A percentile compares a stretch with the other conserved stretches of the same genome.
These are phyloP conservation scores for Drosophila pallidifrons DNA, from an alignment of 1,140 invertebrate genomes.

Conservation along the genomic window DNA sequence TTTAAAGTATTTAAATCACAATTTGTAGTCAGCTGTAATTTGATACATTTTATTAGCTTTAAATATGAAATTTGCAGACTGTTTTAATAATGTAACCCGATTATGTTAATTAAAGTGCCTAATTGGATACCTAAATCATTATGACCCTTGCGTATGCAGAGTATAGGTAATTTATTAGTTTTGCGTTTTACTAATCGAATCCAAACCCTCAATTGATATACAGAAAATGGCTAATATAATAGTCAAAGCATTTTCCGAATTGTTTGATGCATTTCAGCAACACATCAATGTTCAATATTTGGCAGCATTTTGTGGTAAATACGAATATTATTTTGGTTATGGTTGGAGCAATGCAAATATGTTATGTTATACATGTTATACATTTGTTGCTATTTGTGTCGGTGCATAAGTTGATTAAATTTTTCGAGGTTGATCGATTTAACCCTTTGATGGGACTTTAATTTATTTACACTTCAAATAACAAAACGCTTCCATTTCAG, in stretches of 20 bases:
- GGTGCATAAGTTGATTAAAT: slow-evolving; percentile 1
- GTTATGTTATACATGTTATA: too few relatives aligned
- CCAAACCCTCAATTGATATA: not conserved
- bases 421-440: not conserved
- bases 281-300: slow-evolving; percentile 1
- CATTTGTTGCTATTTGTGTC: slow-evolving; percentile 7
- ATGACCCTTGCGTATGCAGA: not conserved
- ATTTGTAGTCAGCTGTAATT: too few relatives aligned
- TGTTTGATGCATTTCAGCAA: slow-evolving; percentile 51
- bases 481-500: not conserved
- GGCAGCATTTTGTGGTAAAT: not conserved
- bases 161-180: slow-evolving; percentile 6
- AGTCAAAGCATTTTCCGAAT: slow-evolving; percentile 31
- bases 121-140: not conserved
- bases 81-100: too few relatives aligned
- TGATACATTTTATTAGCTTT: too few relatives aligned
- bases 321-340: slow-evolving; percentile 1
- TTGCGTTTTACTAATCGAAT: not conserved
- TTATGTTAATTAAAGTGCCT: too few relatives aligned
- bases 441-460: slow-evolving; percentile 6
- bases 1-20: too few relatives aligned
- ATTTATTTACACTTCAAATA: slow-evolving; percentile 4
- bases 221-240: not conserved
- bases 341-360: not conserved
- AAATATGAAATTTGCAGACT: too few relatives aligned